Evolutionary conservation across 2,888 invertebrate genomes (phyloP).

Genomic region (Anoncus sp.): DNA sequence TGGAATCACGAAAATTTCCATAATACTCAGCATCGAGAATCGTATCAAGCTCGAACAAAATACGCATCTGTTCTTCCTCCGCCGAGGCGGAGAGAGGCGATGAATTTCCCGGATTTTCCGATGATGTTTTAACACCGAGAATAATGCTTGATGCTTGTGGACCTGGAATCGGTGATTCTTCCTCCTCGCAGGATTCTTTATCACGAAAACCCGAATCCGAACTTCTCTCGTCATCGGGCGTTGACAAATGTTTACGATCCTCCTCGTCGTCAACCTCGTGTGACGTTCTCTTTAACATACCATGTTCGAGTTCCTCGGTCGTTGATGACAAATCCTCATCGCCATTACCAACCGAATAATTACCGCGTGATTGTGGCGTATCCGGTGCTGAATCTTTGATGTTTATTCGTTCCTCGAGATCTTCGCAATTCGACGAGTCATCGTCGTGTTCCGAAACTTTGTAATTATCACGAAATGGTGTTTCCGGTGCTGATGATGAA

Average conservation of each 20-base stretch:
- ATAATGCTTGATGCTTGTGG: slow-evolving; percentile 56
- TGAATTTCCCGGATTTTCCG: slow-evolving; percentile 58
- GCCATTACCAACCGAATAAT: slow-evolving; percentile 72
- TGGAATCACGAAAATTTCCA: slow-evolving; percentile 71
- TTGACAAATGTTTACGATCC: slow-evolving; percentile 82
- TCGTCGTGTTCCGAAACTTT: slow-evolving; percentile 51
- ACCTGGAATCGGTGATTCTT: slow-evolving; percentile 76
- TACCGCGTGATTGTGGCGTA: slow-evolving; percentile 72
- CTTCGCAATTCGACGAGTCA: slow-evolving; percentile 61
- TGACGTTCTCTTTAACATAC: slow-evolving; percentile 69
- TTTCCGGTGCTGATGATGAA: slow-evolving; percentile 70
- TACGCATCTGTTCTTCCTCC: slow-evolving; percentile 80
- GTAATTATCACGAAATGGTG: slow-evolving; percentile 61
- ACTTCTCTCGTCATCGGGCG: slow-evolving; percentile 84
- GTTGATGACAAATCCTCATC: slow-evolving; percentile 74
- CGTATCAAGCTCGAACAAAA: slow-evolving; percentile 79
- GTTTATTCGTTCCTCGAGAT: slow-evolving; percentile 56
- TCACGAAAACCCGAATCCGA: slow-evolving; percentile 84
- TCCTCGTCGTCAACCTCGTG: slow-evolving; percentile 79
- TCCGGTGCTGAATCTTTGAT: slow-evolving; percentile 69
- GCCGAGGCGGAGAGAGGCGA: slow-evolving; percentile 66
- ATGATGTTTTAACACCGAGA: slow-evolving; percentile 45
- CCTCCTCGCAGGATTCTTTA: slow-evolving; percentile 82
- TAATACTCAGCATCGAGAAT: slow-evolving; percentile 80
- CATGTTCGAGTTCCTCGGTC: slow-evolving; percentile 71